Percentiles rank a stretch among this genome's conserved stretches.
Conservation (phyloP, 2,113 vertebrate species). For the Ophthalmolycus amberensis region DNA sequence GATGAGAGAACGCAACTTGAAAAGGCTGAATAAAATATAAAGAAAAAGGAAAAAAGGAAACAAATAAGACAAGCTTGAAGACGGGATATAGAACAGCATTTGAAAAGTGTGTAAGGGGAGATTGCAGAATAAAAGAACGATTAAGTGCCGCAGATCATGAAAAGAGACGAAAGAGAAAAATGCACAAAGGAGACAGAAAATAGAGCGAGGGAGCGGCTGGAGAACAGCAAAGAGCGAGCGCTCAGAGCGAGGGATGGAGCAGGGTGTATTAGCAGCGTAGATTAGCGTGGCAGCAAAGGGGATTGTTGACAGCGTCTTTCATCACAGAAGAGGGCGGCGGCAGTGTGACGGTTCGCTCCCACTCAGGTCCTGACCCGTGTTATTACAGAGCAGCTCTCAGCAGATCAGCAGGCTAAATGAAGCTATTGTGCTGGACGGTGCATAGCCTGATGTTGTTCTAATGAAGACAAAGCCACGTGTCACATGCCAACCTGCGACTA, state of each 20-base stretch:
- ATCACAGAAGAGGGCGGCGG: slow-evolving; percentile 79
- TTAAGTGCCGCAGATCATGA: slow-evolving; percentile 40
- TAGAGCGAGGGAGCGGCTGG: slow-evolving; percentile 10
- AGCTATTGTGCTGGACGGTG: slow-evolving; percentile 80
- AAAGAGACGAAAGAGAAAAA: slow-evolving; percentile 16
- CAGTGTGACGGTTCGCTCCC: slow-evolving; percentile 81
- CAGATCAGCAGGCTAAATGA: slow-evolving; percentile 88
- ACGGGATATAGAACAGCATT: slow-evolving; percentile 17
- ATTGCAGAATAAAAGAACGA: slow-evolving; percentile 40
- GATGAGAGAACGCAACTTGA: not conserved
- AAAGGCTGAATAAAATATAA: slow-evolving; percentile 10
- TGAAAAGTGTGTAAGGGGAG: slow-evolving; percentile 11
- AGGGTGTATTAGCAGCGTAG: slow-evolving; percentile 57
- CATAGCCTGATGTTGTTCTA: slow-evolving; percentile 74
- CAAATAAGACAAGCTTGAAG: slow-evolving; percentile 2
- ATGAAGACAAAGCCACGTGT: slow-evolving; percentile 86
- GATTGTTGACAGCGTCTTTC: slow-evolving; percentile 86
- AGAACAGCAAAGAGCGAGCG: slow-evolving; percentile 25
- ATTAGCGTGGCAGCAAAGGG: slow-evolving; percentile 70
- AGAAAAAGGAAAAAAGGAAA: not conserved
- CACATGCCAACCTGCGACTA: slow-evolving; percentile 78
- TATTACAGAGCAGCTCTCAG: slow-evolving; percentile 87
- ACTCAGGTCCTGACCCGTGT: slow-evolving; percentile 89
- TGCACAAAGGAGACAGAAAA: slow-evolving; percentile 18
- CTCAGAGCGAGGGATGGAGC: slow-evolving; percentile 33